Conservation (phyloP, 64 coral and sea anemone genomes). For the Trachythela sp. region DNA sequence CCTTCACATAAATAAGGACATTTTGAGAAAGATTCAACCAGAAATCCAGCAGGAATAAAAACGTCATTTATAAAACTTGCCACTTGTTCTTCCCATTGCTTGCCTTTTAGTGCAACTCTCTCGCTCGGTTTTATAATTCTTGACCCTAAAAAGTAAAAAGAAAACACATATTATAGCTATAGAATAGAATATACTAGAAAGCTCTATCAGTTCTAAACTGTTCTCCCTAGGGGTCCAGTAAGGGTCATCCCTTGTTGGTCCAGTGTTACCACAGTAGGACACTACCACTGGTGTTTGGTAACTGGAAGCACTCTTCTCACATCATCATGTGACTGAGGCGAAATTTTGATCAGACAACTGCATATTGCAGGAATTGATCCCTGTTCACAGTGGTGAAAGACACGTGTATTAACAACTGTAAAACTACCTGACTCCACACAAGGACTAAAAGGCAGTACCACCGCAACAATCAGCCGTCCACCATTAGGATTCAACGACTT, state of each 20-base stretch:
- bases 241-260: too few species aligned
- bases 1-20: conserved; percentile 97
- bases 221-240: too few species aligned
- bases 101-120: conserved; percentile 53
- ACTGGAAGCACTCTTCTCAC: too few species aligned
- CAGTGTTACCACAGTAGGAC: too few species aligned
- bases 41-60: conserved; percentile 72
- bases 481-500: conserved; percentile 53
- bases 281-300: too few species aligned
- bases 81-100: conserved; percentile 75
- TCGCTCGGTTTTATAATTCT: conserved; percentile 66
- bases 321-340: too few species aligned
- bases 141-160: conserved; percentile 46
- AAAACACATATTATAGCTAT: neutral
- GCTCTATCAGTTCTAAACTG: too few species aligned
- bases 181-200: too few species aligned
- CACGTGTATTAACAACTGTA: neutral
- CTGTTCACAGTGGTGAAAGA: too few species aligned
- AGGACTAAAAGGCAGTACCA: conserved; percentile 79
- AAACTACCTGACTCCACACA: conserved; percentile 91
- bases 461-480: conserved; percentile 72
- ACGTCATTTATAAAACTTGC: conserved; percentile 72
- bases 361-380: too few species aligned
- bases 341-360: too few species aligned
- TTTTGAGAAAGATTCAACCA: conserved; percentile 68